Conservation (phyloP, 2,113 vertebrate genomes). For the Antechinus stuartii region DNA sequence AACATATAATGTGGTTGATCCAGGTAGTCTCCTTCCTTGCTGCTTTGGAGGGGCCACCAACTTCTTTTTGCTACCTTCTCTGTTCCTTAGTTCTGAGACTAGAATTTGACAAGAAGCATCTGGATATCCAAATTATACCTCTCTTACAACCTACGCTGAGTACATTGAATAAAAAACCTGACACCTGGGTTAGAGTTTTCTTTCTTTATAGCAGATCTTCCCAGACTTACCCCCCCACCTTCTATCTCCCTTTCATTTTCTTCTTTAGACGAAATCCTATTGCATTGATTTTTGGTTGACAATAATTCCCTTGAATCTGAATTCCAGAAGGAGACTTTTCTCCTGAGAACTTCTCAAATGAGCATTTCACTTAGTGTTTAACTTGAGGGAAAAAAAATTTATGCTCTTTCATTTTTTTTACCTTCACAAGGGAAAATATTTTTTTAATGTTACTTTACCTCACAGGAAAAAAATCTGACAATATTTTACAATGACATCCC, state of each 20-base stretch:
- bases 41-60: no score
- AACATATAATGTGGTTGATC: not conserved
- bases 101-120: not conserved
- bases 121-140: not conserved
- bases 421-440: slow-evolving; percentile 39
- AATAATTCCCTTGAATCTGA: slow-evolving; percentile 57
- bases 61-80: not conserved
- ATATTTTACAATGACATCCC: slow-evolving; percentile 16
- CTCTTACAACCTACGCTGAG: not conserved
- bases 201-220: slow-evolving; percentile 33
- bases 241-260: slow-evolving; percentile 60
- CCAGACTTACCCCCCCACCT: slow-evolving; percentile 38
- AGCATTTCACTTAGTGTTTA: slow-evolving; percentile 26
- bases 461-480: slow-evolving; percentile 34
- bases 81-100: not conserved
- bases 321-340: slow-evolving; percentile 56
- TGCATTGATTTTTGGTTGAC: slow-evolving; percentile 49
- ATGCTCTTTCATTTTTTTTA: slow-evolving; percentile 28
- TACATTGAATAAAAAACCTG: slow-evolving; percentile 44
- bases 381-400: slow-evolving; percentile 31
- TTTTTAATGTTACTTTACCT: slow-evolving; percentile 29
- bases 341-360: slow-evolving; percentile 44
- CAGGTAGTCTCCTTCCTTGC: not conserved
- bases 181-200: slow-evolving; percentile 49
- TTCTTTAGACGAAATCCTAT: slow-evolving; percentile 17